These are phyloP conservation scores for Mormyrus iriodes DNA, from an alignment of 2,113 vertebrate genomes.

Conservation along the genomic window DNA sequence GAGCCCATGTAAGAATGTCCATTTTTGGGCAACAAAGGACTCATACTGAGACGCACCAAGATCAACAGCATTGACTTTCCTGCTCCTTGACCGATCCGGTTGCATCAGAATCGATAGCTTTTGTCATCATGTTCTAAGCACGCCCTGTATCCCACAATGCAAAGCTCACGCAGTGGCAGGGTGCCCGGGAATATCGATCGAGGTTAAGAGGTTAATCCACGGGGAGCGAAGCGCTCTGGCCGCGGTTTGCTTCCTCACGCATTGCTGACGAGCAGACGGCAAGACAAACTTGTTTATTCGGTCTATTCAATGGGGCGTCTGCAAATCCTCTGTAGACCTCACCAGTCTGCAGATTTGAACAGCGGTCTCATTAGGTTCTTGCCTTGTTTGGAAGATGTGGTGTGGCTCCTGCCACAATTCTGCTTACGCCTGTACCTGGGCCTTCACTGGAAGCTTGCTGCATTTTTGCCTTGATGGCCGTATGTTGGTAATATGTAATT, in stretches of 20 bases:
- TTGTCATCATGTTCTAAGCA: background rate
- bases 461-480: background rate
- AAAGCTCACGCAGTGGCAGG: background rate
- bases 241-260: background rate
- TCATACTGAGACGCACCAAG: background rate
- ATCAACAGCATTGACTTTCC: background rate
- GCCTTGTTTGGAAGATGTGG: too few species aligned
- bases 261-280: background rate
- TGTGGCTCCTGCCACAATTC: too few species aligned
- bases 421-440: background rate
- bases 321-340: background rate
- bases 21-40: background rate
- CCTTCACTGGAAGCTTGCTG: background rate
- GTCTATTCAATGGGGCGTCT: background rate
- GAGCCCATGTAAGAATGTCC: background rate
- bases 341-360: too few species aligned
- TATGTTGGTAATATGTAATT: background rate
- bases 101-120: background rate
- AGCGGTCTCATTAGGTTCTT: too few species aligned
- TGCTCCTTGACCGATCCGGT: background rate
- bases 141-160: background rate
- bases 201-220: background rate
- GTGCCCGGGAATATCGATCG: background rate
- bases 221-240: background rate
- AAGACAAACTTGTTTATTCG: background rate